Conservation (phyloP, 1,140 invertebrate genomes). For the Diabrotica undecimpunctata region DNA sequence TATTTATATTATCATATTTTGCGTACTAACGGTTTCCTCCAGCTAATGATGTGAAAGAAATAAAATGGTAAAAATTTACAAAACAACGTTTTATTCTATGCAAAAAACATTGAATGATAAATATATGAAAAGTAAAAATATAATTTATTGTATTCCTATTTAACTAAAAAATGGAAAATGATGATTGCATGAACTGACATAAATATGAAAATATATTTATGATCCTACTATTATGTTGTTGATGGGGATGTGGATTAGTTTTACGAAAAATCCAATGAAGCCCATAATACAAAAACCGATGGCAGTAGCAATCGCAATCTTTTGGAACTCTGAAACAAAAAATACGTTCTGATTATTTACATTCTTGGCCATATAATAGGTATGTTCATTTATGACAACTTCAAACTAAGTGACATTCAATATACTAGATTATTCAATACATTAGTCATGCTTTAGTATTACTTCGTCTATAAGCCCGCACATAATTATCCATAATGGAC, state of each 20-base stretch:
- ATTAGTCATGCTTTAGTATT: too few species aligned
- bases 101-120: slow-evolving; percentile 8
- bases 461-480: too few species aligned
- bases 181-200: background rate
- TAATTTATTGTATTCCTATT: background rate
- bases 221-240: slow-evolving; percentile 98
- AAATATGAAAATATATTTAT: slow-evolving; percentile 44
- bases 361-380: background rate
- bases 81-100: slow-evolving; percentile 10
- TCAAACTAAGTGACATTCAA: too few species aligned
- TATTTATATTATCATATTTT: too few species aligned
- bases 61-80: background rate
- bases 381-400: too few species aligned
- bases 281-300: slow-evolving; percentile 99
- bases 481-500: too few species aligned
- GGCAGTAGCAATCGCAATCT: slow-evolving; percentile 98
- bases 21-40: too few species aligned
- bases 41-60: too few species aligned
- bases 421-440: too few species aligned
- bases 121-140: slow-evolving; percentile 22
- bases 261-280: slow-evolving; percentile 99
- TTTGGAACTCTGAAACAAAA: slow-evolving; percentile 90
- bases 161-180: background rate
- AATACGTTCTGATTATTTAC: background rate
- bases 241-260: slow-evolving; percentile 99